phyloP scores from a whole-genome alignment of 2,113 vertebrate genomes.

The Carettochelys insculpta region DNA sequence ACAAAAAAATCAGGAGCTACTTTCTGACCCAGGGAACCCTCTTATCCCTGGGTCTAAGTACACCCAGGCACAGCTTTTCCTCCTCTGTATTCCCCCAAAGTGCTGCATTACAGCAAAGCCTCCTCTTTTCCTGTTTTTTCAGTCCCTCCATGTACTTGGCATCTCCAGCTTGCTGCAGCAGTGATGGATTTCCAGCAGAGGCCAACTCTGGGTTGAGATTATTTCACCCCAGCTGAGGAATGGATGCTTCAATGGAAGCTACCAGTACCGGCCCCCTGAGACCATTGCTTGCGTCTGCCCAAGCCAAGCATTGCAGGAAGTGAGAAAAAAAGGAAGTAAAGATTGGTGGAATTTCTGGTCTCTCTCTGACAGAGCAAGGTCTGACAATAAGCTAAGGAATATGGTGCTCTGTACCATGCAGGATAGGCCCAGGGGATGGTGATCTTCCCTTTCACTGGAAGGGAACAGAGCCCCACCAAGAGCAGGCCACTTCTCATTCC shows the following conservation, averaged over 20 bases:
- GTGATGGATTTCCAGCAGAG: neutral
- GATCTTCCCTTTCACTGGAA: fast-evolving
- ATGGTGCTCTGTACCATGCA: neutral
- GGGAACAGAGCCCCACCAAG: neutral
- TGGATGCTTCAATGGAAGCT: neutral
- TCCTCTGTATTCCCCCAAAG: neutral
- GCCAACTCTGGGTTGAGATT: fast-evolving
- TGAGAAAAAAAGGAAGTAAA: too few relatives aligned
- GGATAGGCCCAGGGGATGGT: fast-evolving
- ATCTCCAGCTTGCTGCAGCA: neutral
- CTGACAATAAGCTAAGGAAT: fast-evolving
- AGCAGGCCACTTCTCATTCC: neutral
- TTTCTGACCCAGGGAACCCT: neutral
- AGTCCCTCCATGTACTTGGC: fast-evolving
- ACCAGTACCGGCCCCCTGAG: too few relatives aligned
- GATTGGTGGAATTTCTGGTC: too few relatives aligned
- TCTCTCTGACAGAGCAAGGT: neutral
- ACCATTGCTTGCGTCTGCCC: too few relatives aligned
- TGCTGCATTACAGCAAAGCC: neutral
- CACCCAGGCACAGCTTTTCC: fast-evolving
- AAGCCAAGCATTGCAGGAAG: too few relatives aligned
- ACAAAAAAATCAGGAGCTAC: fast-evolving
- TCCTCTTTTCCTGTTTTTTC: neutral
- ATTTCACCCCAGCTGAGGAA: fast-evolving
- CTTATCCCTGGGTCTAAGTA: fast-evolving